Conservation (phyloP, 2,113 vertebrate genomes). For the Tragulus kanchil region DNA sequence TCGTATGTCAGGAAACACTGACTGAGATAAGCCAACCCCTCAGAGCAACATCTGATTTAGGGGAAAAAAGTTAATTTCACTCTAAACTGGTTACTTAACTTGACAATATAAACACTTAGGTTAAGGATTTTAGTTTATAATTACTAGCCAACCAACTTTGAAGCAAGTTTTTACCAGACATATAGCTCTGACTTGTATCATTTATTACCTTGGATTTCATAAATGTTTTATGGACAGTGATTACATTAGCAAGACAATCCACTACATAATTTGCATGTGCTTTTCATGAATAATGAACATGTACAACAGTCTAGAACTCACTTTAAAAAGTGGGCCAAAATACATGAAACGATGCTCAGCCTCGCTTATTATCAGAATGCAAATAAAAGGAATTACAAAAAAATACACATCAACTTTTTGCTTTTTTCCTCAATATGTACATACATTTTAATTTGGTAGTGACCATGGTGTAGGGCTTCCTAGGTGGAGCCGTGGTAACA, state of each 20-base stretch:
- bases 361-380: too few relatives aligned
- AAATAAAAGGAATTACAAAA: slow-evolving; percentile 43
- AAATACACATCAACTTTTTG: background rate
- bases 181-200: background rate
- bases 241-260: slow-evolving; percentile 50
- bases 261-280: background rate
- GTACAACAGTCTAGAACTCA: slow-evolving; percentile 79
- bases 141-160: background rate
- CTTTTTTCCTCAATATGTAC: background rate
- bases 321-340: too few relatives aligned
- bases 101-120: slow-evolving; percentile 23
- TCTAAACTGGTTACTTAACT: slow-evolving; percentile 32
- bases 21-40: background rate
- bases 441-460: slow-evolving; percentile 12
- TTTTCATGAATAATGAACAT: slow-evolving; percentile 82
- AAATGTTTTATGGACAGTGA: slow-evolving; percentile 26
- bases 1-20: background rate
- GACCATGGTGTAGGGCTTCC: background rate
- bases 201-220: slow-evolving; percentile 2
- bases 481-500: background rate
- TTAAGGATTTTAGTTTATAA: background rate
- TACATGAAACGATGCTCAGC: too few relatives aligned
- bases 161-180: slow-evolving; percentile 18
- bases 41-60: background rate
- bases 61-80: background rate